A percentile compares a stretch with the other conserved stretches of the same genome.
These are phyloP conservation scores for Poecilus cupreus DNA, from an alignment of 2,888 invertebrate species.

Conservation along the genomic window DNA sequence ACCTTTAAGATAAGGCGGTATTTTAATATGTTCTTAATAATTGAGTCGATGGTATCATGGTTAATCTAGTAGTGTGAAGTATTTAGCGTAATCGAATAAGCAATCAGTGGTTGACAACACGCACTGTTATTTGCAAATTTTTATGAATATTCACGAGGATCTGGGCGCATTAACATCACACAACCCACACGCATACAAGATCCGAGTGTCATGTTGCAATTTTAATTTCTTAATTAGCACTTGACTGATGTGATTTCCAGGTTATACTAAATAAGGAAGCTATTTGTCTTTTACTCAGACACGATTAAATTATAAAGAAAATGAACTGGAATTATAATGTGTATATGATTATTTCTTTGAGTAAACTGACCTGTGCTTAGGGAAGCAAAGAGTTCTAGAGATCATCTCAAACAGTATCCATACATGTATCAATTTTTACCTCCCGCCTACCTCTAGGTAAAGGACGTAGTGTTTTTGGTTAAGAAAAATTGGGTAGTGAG, in stretches of 20 bases:
- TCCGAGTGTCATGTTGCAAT: neutral
- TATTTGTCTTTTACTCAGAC: too few species aligned
- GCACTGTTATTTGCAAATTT: constrained; percentile 48
- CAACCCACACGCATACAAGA: constrained; percentile 15
- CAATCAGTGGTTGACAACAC: constrained; percentile 53
- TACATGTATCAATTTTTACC: too few species aligned
- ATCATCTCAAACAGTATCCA: too few species aligned
- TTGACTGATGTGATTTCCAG: neutral
- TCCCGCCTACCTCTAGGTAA: too few species aligned
- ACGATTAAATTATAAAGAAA: too few species aligned
- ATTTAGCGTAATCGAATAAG: constrained; percentile 56
- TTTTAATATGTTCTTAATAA: constrained; percentile 25
- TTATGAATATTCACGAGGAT: constrained; percentile 55
- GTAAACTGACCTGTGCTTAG: too few species aligned
- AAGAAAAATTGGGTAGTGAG: too few species aligned
- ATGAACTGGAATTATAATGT: too few species aligned
- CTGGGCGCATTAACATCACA: constrained; percentile 36
- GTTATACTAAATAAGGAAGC: too few species aligned
- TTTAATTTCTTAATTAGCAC: constrained; percentile 46
- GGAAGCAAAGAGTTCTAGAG: too few species aligned
- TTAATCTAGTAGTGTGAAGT: constrained; percentile 38
- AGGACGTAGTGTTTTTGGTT: too few species aligned
- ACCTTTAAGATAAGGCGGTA: constrained; percentile 6
- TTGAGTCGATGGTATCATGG: constrained; percentile 40
- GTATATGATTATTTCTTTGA: too few species aligned